A percentile compares a stretch with the other conserved stretches of the same genome.
phyloP scores from a whole-genome alignment of 2,797 vertebrate species.

The Pangasius mekongensis region DNA sequence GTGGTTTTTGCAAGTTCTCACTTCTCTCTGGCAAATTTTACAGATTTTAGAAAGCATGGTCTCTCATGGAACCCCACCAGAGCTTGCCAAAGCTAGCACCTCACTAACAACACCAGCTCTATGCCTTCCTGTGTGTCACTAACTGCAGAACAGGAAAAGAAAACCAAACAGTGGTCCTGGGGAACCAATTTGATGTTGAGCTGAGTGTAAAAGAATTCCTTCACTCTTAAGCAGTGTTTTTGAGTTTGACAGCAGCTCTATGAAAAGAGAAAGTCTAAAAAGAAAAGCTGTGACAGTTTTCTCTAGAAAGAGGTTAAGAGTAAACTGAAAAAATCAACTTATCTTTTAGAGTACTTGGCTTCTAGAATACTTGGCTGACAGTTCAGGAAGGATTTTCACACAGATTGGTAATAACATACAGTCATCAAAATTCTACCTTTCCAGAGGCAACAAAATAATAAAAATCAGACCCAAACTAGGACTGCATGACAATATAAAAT shows the following conservation, averaged over 20 bases:
- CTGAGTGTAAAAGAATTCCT: constrained; percentile 15
- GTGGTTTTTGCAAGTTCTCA: constrained; percentile 32
- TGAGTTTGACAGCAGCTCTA: constrained; percentile 9
- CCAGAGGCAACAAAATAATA: neutral
- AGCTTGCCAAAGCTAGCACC: constrained; percentile 24
- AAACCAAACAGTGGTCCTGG: constrained; percentile 35
- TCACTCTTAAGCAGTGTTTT: constrained; percentile 26
- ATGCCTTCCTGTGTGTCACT: constrained; percentile 1
- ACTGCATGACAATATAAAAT: neutral
- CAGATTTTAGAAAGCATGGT: constrained; percentile 33
- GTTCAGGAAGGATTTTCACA: neutral
- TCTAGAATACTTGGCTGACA: neutral
- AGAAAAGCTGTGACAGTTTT: constrained; percentile 21
- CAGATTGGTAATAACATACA: neutral
- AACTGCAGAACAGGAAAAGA: constrained; percentile 15
- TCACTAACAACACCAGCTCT: constrained; percentile 39
- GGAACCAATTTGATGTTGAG: constrained; percentile 19
- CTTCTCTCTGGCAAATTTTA: constrained; percentile 45
- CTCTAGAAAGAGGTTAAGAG: neutral
- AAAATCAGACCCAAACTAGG: no score
- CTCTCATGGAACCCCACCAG: constrained; percentile 32
- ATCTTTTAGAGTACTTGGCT: neutral
- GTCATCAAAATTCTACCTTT: neutral
- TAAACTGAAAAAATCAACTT: neutral
- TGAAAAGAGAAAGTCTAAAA: constrained; percentile 5